Base-by-base conservation (phyloP, 2,797 vertebrate genomes). In the Vespertilio murinus region DNA sequence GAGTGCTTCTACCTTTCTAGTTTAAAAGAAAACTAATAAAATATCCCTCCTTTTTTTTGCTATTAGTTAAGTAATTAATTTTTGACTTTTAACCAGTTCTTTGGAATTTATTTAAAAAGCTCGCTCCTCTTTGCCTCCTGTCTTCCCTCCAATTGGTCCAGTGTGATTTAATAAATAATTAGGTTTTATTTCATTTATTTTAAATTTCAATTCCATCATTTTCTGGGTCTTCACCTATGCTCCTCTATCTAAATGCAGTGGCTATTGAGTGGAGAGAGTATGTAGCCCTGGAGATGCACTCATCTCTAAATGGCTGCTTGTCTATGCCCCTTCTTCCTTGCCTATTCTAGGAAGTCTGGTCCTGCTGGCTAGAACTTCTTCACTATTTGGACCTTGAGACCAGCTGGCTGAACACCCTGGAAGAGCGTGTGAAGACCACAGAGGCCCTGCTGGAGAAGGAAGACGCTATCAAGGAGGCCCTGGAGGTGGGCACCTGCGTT, bases 281-380 rank as follows among this genome's bases (percentile, higher is more conserved):
- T 22, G 10, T 30, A 7, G 40, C 10, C 0, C 20, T 25, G 3
- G 17, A 54, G 16, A 11, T 28, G 3, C 1, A 5, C 2, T 1
- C 71, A 0, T 69, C 38, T 77, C 61, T 18, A 2, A 25, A 64
- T 69, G 8, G 8, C 52, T 95, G 94, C 20, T 54, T 42, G 17
- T 14, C 69, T n/a, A 87, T 54, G 28, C 47, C 5, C 33, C 0
- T 25, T 73, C 80, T 22, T 86, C 91, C 18, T 93, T 2, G 20
- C 88, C 0, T 10, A 0, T 90, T 77, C 11, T 93, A 99, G 99
- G 99, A 99, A 98, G 99, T 99, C 12, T 99, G 99, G 99, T 99
- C 99, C 16, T 99, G 99, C 91, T 99, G 99, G 99, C 99, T 99
- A 92, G 99, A 99, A 96, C 97, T 99, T 81, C 98, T 99, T 74